Evolutionary conservation across 2,888 invertebrate genomes (phyloP).

Genomic region (Drosophila buzzatii): DNA sequence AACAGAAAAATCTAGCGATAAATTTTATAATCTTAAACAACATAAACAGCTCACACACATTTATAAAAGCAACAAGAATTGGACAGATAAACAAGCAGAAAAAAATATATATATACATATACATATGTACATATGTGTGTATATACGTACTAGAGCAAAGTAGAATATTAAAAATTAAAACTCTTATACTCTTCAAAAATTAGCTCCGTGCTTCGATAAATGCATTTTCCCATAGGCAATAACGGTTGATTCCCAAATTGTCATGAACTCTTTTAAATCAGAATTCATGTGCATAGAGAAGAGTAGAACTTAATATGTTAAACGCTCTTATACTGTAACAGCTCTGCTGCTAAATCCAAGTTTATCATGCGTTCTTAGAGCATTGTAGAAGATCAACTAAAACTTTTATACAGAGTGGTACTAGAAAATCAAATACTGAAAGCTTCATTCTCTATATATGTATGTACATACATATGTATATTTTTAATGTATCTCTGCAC

Average conservation of each 20-base stretch:
- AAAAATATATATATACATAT: not conserved
- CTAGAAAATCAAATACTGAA: not conserved
- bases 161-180: not conserved
- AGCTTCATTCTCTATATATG: not conserved
- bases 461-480: not conserved
- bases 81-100: conserved; percentile 9
- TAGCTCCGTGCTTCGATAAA: not conserved
- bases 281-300: not conserved
- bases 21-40: conserved; percentile 43
- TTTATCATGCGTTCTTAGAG: not conserved
- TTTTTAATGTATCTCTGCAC: conserved; percentile 3
- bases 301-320: too few species aligned
- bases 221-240: not conserved
- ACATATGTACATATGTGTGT: not conserved
- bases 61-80: conserved; percentile 27
- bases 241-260: not conserved
- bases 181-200: not conserved
- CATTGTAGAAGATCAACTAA: not conserved
- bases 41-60: conserved; percentile 19
- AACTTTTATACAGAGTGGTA: not conserved
- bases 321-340: not conserved
- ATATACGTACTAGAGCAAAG: not conserved
- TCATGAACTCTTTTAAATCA: not conserved
- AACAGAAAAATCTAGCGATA: conserved; percentile 27
- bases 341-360: not conserved